Conservation (phyloP, 2,888 invertebrate species). For the Lithosia quadra region DNA sequence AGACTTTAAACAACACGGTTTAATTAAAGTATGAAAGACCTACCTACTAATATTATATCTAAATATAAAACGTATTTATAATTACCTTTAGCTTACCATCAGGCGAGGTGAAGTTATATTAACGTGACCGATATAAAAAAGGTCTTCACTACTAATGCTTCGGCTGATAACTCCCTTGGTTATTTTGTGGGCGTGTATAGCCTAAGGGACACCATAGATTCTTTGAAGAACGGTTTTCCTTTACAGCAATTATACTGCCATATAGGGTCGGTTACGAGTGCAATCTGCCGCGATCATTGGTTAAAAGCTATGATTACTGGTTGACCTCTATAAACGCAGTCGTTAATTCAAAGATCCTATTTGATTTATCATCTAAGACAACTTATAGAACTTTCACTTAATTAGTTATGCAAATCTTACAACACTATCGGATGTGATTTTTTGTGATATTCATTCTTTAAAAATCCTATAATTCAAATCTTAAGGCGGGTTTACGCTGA, state of each 20-base stretch:
- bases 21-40: no score
- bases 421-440: background rate
- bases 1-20: no score
- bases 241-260: background rate
- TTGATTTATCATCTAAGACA: conserved; percentile 20
- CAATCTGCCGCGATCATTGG: background rate
- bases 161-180: no score
- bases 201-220: background rate
- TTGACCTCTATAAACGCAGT: conserved; percentile 21
- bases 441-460: background rate
- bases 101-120: no score
- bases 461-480: background rate
- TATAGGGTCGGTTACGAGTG: background rate
- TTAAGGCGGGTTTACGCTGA: background rate
- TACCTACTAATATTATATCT: no score
- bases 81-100: no score
- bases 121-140: no score
- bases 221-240: background rate
- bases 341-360: conserved; percentile 19
- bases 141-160: no score
- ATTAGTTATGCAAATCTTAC: background rate
- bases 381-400: conserved; percentile 21
- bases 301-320: conserved; percentile 13
- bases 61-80: no score
- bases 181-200: no score